Evolutionary conservation across 1,140 invertebrate species (phyloP).

Genomic region (Carposina sasakii): DNA sequence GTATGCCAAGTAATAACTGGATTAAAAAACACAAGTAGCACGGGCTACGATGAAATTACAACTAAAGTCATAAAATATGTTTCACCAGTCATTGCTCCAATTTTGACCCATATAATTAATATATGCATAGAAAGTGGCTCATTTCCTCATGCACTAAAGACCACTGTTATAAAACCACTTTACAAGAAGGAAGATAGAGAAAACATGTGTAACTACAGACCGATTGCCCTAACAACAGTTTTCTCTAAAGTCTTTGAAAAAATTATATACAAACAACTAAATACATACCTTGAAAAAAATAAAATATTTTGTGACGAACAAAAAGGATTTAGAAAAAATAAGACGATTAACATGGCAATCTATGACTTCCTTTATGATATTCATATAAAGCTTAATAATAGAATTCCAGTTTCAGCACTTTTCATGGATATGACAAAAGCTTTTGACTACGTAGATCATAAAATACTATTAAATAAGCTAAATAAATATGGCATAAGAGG

Average conservation of each 20-base stretch:
- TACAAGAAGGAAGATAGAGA: background rate
- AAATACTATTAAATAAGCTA: background rate
- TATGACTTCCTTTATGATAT: background rate
- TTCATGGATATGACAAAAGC: conserved; percentile 5
- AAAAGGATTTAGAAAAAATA: background rate
- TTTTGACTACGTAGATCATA: background rate
- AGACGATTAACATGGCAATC: background rate
- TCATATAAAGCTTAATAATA: background rate
- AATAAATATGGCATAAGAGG: background rate
- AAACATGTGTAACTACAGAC: background rate
- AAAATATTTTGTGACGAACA: background rate
- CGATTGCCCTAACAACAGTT: background rate
- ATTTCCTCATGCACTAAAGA: background rate
- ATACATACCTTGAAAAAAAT: background rate
- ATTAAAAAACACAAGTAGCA: background rate
- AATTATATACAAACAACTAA: background rate
- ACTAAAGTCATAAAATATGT: background rate
- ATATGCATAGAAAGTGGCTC: background rate
- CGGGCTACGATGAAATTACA: background rate
- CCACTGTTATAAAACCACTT: background rate
- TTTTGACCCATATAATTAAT: background rate
- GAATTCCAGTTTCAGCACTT: background rate
- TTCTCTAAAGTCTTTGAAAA: background rate
- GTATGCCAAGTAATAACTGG: too few species aligned
- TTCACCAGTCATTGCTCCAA: background rate